Evolutionary conservation across 1,140 invertebrate genomes (phyloP), one percentile per base, ranked within the genome.

Genomic region (Leptopilina boulardi): DNA sequence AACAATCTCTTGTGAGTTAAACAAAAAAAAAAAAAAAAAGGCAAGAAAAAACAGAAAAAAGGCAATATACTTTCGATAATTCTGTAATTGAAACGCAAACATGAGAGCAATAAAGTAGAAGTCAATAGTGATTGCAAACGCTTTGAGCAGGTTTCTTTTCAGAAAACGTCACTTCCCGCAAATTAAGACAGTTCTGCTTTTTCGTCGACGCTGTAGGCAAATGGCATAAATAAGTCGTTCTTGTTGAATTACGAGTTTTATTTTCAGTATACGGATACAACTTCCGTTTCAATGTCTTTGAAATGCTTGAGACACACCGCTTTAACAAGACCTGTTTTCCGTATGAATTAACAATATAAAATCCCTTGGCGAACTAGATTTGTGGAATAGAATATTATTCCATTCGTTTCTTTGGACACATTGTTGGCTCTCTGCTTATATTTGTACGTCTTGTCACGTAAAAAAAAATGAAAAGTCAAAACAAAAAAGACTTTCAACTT

Each of bases 181-280:
- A 66, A 66, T 66, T 66, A 66, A 66, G 59, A 66, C 59, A 66
- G 59, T 66, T 66, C 59, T n/a, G 59, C 59, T 66, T 66, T 66
- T 66, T 66, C 59, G 59, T 66, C 59, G 26, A 26, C 26, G 59
- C 59, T 66, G 59, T 66, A 66, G 59, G 59, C 59, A 66, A 66
- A 66, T 66, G 59, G 59, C 59, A 66, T 66, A 66, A 66, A 66
- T 66, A 66, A 66, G 59, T 34, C 59, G 23, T 66, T 66, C 59
- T 66, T 66, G 59, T 23, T n/a, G 59, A 66, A 66, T 66, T 66
- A 66, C 59, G 59, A 66, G 26, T 66, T 66, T 66, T 66, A 66
- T 66, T 66, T 38, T 66, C 59, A 66, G 59, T 38, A n/a, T n/a
- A 30, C 59, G 26, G 21, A 30, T 30, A 66, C 26, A 66, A 66